Base-by-base conservation (phyloP, 2,113 vertebrate species). In the Aix galericulata region DNA sequence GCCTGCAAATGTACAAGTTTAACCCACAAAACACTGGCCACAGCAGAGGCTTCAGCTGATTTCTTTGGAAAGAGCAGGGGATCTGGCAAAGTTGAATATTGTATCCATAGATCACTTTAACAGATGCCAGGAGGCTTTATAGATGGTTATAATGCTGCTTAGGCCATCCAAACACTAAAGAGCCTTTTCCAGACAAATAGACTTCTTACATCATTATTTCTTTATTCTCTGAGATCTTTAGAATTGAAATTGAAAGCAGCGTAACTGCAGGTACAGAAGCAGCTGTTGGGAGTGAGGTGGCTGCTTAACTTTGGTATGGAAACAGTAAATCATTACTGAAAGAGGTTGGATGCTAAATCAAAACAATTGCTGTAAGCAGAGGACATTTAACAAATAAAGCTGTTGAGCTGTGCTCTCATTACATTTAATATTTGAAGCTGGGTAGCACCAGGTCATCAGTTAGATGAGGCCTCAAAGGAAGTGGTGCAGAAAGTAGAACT, bases 301-400 rank as follows among this genome's bases (percentile, higher is more conserved):
- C 83, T 74, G 48, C 59, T 77, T 58, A 29, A 4, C 42, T 66
- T 46, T 44, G 60, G 3, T 26, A 25, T 27, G 46, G 68, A 27
- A 52, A 38, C 27, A 71, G 46, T 72, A 82, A 95, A 59, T n/a
- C 25, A 26, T 48, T 59, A 18, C 36, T 13, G 67, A 16, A n/a
- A 62, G 79, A 42, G 52, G 29, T 21, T 73, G 78, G 79, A 42
- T 31, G 76, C 72, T 90, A 50, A 89, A 83, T 88, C 67, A 78
- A 80, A 95, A 63, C 82, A 83, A 42, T 59, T 63, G 63, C 84
- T 88, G 72, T 78, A 48, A 93, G 85, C 85, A 72, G 79, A 46
- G 89, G 74, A 58, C 72, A 22, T 60, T 59, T 22, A 75, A 64
- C 66, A 64, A 34, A 88, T 76, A 93, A 86, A 93, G 63, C 69